phyloP scores from a whole-genome alignment of 2,888 invertebrate genomes.

The Luperina testacea region DNA sequence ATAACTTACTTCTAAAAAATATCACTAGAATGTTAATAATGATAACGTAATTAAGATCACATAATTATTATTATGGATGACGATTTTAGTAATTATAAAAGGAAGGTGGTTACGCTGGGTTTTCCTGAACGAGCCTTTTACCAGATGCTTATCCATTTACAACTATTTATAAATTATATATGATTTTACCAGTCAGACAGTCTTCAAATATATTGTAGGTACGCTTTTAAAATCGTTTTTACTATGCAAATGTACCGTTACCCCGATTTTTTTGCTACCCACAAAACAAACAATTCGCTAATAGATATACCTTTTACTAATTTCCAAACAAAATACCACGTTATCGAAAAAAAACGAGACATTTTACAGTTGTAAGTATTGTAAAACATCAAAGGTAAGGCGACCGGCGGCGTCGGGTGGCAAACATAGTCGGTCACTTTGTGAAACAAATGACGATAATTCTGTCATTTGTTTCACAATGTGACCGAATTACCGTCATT shows the following conservation, averaged over 20 bases:
- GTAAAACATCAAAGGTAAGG: conserved; percentile 55
- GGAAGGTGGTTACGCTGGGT: background rate
- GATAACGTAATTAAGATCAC: too few species aligned
- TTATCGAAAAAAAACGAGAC: conserved; percentile 32
- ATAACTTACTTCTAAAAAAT: too few species aligned
- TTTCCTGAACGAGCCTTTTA: too few species aligned
- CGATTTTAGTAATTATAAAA: too few species aligned
- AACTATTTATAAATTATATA: background rate
- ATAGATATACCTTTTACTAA: conserved; percentile 42
- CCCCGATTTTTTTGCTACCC: background rate
- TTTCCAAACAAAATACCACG: conserved; percentile 43
- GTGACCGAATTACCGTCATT: conserved; percentile 37
- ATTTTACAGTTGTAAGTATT: conserved; percentile 38
- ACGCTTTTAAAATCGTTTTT: background rate
- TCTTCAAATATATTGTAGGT: background rate
- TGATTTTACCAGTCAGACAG: background rate
- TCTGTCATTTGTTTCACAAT: too few species aligned
- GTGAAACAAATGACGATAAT: conserved; percentile 9
- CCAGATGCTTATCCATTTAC: background rate
- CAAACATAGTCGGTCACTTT: conserved; percentile 24
- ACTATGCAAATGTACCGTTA: conserved; percentile 10
- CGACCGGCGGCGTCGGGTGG: conserved; percentile 28
- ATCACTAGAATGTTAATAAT: too few species aligned
- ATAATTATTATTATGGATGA: too few species aligned
- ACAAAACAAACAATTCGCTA: conserved; percentile 26